Evolutionary conservation across 2,888 invertebrate species (phyloP).

Genomic region (Tetranychus truncatus): DNA sequence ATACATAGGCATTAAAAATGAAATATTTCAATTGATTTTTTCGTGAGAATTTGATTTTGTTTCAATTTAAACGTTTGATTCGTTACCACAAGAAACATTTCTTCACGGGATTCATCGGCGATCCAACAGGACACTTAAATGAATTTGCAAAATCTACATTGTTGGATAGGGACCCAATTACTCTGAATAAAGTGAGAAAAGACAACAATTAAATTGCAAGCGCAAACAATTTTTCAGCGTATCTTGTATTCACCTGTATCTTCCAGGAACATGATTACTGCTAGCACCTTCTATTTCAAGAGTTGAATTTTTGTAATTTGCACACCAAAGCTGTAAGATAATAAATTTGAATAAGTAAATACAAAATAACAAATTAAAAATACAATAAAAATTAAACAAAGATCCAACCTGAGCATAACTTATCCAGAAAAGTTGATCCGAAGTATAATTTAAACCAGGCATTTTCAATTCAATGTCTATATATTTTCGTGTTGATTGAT

Average conservation of each 20-base stretch:
- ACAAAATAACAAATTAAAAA: background rate
- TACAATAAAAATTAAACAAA: background rate
- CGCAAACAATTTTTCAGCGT: background rate
- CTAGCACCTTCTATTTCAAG: background rate
- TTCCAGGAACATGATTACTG: background rate
- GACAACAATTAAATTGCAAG: background rate
- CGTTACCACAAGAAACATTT: constrained; percentile 19
- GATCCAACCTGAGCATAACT: constrained; percentile 29
- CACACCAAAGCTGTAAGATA: constrained; percentile 45
- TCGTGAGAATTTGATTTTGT: too few relatives aligned
- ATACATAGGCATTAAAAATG: too few relatives aligned
- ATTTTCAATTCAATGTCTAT: constrained; percentile 28
- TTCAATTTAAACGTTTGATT: too few relatives aligned
- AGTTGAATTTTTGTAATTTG: constrained; percentile 44
- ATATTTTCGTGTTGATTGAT: background rate
- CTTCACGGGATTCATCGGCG: constrained; percentile 26
- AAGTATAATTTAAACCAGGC: constrained; percentile 32
- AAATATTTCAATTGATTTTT: too few relatives aligned
- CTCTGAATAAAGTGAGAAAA: constrained; percentile 16
- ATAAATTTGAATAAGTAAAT: background rate
- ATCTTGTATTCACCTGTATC: background rate
- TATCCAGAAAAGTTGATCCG: constrained; percentile 34
- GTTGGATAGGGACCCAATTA: constrained; percentile 25
- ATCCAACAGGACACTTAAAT: constrained; percentile 25
- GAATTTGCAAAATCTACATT: constrained; percentile 25